Evolutionary conservation across 2,888 invertebrate species (phyloP).

Genomic region (Limenitis camilla): DNA sequence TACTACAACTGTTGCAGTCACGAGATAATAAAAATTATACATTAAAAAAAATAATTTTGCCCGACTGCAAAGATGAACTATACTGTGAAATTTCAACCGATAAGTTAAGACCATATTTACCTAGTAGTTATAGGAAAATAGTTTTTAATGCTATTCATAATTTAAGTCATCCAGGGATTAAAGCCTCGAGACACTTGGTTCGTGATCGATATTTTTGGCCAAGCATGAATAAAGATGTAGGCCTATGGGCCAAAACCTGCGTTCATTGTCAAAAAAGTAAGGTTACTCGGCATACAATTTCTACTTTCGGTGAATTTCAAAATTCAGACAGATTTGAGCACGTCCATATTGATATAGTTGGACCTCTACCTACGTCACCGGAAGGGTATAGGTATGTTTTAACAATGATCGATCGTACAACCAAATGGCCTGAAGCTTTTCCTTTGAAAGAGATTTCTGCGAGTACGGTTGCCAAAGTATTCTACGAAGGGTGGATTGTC

Average conservation of each 20-base stretch:
- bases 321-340: constrained; percentile 20
- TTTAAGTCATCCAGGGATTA: neutral
- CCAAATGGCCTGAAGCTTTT: constrained; percentile 28
- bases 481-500: constrained; percentile 21
- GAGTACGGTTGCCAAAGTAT: constrained; percentile 16
- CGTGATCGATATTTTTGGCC: constrained; percentile 19
- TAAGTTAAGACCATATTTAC: no score
- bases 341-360: constrained; percentile 27
- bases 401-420: no score
- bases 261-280: constrained; percentile 19
- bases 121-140: neutral
- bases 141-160: neutral
- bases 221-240: constrained; percentile 17
- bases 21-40: no score
- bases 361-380: constrained; percentile 24
- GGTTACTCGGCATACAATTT: constrained; percentile 14
- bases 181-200: neutral
- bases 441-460: constrained; percentile 18
- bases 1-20: no score
- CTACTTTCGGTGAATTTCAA: constrained; percentile 12
- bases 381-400: no score
- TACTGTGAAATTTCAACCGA: constrained; percentile 13
- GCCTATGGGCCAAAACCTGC: constrained; percentile 16
- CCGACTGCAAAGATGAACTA: no score
- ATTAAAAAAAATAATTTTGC: no score